Evolutionary conservation across 2,113 vertebrate genomes (phyloP).

Genomic region (Elgaria multicarinata): DNA sequence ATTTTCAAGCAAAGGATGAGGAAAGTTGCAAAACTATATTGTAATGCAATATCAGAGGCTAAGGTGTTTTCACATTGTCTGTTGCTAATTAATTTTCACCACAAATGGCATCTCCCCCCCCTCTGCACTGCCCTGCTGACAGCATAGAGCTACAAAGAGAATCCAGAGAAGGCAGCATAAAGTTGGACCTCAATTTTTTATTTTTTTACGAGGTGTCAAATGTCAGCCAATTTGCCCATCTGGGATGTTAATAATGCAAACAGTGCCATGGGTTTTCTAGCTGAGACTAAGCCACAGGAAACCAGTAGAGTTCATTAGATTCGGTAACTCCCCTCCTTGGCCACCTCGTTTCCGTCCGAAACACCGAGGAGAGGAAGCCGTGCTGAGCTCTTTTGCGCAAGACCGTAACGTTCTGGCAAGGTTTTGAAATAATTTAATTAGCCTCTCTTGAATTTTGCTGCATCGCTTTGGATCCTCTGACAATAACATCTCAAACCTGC

Average conservation of each 20-base stretch:
- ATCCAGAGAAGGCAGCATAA: conserved; percentile 54
- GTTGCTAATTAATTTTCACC: conserved; percentile 9
- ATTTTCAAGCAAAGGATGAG: not conserved
- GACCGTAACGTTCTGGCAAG: conserved; percentile 59
- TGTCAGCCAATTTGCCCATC: conserved; percentile 58
- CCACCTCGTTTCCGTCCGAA: conserved; percentile 27
- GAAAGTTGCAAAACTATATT: not conserved
- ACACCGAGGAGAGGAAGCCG: not conserved
- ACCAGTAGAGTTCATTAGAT: conserved; percentile 63
- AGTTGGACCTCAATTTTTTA: conserved; percentile 44
- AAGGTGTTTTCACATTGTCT: not conserved
- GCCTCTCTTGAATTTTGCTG: conserved; percentile 65
- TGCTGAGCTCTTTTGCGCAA: conserved; percentile 45
- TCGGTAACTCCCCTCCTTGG: conserved; percentile 37
- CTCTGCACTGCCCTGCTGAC: not conserved
- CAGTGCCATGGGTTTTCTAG: conserved; percentile 56
- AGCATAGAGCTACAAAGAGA: not conserved
- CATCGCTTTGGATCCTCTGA: conserved; percentile 43
- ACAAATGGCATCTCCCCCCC: not conserved
- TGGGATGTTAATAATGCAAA: conserved; percentile 71
- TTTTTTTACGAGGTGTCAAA: conserved; percentile 49
- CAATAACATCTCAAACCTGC: conserved; percentile 64
- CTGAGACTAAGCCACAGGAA: conserved; percentile 58
- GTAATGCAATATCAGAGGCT: not conserved
- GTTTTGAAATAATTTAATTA: conserved; percentile 68